A percentile compares a stretch with the other conserved stretches of the same genome.
These are phyloP conservation scores for Sinella curviseta DNA, from an alignment of 1,140 invertebrate species.

Conservation along the genomic window DNA sequence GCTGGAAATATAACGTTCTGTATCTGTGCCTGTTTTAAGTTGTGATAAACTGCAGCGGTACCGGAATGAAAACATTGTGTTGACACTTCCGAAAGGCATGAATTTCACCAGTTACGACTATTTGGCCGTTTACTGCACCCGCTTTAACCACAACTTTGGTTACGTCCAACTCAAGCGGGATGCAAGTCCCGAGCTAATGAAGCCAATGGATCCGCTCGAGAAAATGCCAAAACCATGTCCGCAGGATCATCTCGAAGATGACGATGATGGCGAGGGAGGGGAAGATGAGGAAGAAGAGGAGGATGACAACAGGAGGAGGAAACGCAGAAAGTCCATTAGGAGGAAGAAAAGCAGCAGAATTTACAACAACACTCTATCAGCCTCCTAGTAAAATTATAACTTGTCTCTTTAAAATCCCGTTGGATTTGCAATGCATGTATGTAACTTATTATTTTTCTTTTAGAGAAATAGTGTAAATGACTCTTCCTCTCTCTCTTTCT, in stretches of 20 bases:
- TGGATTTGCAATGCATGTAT: neutral
- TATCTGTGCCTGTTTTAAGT: conserved; percentile 24
- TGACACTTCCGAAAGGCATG: conserved; percentile 42
- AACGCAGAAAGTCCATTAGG: neutral
- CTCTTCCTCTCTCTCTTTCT: too few relatives aligned
- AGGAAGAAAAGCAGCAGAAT: neutral
- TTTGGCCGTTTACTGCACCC: conserved; percentile 41
- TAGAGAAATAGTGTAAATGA: neutral
- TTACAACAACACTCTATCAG: neutral
- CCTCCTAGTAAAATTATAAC: neutral
- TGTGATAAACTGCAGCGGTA: conserved; percentile 40
- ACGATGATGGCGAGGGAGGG: neutral
- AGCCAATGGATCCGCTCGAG: neutral
- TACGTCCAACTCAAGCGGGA: conserved; percentile 29
- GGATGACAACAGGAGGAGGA: neutral
- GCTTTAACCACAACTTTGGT: conserved; percentile 48
- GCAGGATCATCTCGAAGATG: neutral
- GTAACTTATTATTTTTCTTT: conserved; percentile 7
- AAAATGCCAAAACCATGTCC: conserved; percentile 5
- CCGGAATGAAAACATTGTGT: conserved; percentile 31
- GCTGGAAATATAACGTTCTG: neutral
- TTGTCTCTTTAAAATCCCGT: neutral
- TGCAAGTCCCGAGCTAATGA: neutral
- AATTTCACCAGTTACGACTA: conserved; percentile 43
- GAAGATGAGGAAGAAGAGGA: conserved; percentile 9